phyloP scores from a whole-genome alignment of 2,113 vertebrate species.

The Chascanopsetta lugubris region DNA sequence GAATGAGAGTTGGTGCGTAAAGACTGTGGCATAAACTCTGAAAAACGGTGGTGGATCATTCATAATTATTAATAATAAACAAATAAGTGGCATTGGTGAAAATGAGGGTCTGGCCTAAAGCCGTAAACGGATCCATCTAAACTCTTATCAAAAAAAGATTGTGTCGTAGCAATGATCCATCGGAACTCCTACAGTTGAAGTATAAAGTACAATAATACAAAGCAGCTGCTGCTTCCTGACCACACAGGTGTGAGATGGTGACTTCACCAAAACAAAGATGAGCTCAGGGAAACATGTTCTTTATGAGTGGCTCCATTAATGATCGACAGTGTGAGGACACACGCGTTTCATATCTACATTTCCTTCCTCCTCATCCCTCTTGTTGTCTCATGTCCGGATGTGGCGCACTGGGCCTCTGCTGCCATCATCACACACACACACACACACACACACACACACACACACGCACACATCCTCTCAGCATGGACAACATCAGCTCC shows the following conservation, averaged over 20 bases:
- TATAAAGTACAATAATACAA: no score
- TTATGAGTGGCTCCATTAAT: not conserved
- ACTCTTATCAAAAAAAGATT: no score
- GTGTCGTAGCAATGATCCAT: not conserved
- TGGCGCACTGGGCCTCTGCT: not conserved
- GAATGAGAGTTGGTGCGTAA: not conserved
- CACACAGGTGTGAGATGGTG: slow-evolving; percentile 12
- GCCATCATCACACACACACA: not conserved
- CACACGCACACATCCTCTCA: not conserved
- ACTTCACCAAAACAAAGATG: no score
- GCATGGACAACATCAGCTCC: no score
- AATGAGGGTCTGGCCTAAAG: no score
- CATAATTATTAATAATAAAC: no score
- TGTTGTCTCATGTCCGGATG: slow-evolving; percentile 4
- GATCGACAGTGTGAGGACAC: not conserved
- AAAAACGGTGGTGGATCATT: no score
- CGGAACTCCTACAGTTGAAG: no score
- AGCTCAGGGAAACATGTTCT: no score
- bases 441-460: no score
- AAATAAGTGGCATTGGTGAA: no score
- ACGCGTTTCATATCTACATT: not conserved
- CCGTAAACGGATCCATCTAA: no score
- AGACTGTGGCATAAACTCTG: not conserved
- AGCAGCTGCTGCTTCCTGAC: slow-evolving; percentile 12
- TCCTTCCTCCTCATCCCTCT: slow-evolving; percentile 11